Evolutionary conservation across 2,797 vertebrate species (phyloP).

Genomic region (Crocidura indochinensis): DNA sequence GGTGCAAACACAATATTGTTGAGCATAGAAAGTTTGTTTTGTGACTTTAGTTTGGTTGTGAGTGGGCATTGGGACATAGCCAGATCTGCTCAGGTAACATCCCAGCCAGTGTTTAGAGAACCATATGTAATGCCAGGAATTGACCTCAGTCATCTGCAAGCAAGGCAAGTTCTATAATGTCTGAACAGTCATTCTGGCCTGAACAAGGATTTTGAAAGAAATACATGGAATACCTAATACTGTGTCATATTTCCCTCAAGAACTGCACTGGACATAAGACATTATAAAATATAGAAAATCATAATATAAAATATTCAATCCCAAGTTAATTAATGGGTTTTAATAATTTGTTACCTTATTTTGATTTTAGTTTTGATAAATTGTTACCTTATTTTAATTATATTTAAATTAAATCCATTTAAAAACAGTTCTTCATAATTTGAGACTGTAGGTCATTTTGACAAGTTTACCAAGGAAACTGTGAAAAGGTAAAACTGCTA

Average conservation of each 20-base stretch:
- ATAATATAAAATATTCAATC: not conserved
- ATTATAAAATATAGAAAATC: not conserved
- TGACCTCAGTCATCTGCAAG: too few species aligned
- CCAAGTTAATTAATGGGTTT: not conserved
- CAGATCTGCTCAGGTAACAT: not conserved
- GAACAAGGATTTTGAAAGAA: too few species aligned
- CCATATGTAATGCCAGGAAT: too few species aligned
- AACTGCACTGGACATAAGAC: not conserved
- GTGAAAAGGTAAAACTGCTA: constrained; percentile 3
- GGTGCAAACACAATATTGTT: not conserved
- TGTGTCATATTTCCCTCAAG: not conserved
- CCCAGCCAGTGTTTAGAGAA: too few species aligned
- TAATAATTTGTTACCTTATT: not conserved
- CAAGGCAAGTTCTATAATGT: too few species aligned
- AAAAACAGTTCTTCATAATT: not conserved
- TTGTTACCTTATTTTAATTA: not conserved
- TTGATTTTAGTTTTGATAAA: too few species aligned
- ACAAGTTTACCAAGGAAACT: not conserved
- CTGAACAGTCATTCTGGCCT: too few species aligned
- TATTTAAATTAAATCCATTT: constrained; percentile 21
- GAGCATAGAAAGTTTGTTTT: not conserved
- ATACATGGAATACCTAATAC: too few species aligned
- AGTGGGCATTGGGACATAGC: not conserved
- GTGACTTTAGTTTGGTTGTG: not conserved
- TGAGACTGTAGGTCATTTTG: not conserved